phyloP scores from a whole-genome alignment of 2,113 vertebrate species.

The Malurus cyaneus region DNA sequence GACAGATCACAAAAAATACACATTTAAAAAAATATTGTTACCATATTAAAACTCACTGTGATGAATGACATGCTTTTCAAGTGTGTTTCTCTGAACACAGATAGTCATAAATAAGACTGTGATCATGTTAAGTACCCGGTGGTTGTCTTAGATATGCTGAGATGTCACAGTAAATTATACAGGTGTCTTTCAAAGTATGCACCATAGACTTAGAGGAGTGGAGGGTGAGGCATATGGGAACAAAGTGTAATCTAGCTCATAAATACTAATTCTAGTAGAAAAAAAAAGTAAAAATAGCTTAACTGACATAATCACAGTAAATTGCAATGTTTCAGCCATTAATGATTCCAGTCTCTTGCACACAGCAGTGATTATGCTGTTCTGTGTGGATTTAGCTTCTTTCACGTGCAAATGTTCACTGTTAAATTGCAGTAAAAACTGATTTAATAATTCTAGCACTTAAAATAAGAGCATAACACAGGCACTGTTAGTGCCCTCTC shows the following conservation, averaged over 20 bases:
- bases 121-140: not conserved
- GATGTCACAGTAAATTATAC: not conserved
- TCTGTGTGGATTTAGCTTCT: not conserved
- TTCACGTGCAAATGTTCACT: not conserved
- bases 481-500: not conserved
- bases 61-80: not conserved
- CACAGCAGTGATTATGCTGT: not conserved
- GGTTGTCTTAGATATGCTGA: not conserved
- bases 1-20: not conserved
- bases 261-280: not conserved
- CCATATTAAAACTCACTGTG: not conserved
- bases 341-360: not conserved
- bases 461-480: not conserved
- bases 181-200: not conserved
- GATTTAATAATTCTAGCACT: not conserved
- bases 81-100: not conserved
- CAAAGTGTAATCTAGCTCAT: not conserved
- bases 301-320: not conserved
- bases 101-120: not conserved
- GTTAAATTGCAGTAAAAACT: not conserved
- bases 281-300: not conserved
- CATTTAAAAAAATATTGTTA: not conserved
- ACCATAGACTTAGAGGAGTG: not conserved
- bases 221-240: not conserved
- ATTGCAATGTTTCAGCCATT: not conserved